Evolutionary conservation across 1,140 invertebrate genomes (phyloP).

Genomic region (Pomacea maculata): DNA sequence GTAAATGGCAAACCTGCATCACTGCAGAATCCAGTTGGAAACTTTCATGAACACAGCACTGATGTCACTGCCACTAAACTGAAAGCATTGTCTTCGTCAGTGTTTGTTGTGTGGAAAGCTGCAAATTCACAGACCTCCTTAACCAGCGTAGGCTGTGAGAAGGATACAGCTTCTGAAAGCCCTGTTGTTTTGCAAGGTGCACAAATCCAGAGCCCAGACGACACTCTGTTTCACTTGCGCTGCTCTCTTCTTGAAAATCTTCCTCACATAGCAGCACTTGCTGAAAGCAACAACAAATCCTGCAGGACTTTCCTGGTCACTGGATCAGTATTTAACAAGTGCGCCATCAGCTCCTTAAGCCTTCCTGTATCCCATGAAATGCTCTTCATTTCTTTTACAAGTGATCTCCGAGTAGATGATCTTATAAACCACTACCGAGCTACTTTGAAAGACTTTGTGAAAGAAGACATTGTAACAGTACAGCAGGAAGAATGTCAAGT

Average conservation of each 20-base stretch:
- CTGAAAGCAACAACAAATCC: neutral
- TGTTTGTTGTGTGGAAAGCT: too few relatives aligned
- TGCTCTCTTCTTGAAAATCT: conserved; percentile 18
- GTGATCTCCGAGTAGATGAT: neutral
- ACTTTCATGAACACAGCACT: too few relatives aligned
- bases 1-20: too few relatives aligned
- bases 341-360: neutral
- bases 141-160: too few relatives aligned
- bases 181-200: too few relatives aligned
- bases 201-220: too few relatives aligned
- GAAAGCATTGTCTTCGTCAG: too few relatives aligned
- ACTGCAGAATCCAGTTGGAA: too few relatives aligned
- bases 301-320: neutral
- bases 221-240: conserved; percentile 14
- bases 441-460: neutral
- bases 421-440: conserved; percentile 7
- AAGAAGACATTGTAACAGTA: neutral
- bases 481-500: too few relatives aligned
- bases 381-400: neutral
- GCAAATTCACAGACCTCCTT: too few relatives aligned
- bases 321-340: neutral
- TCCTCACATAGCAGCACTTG: neutral
- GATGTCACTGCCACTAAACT: too few relatives aligned
- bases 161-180: too few relatives aligned
- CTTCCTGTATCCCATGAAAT: conserved; percentile 13